phyloP scores from a whole-genome alignment of 2,113 vertebrate genomes.

The Zapornia atra region DNA sequence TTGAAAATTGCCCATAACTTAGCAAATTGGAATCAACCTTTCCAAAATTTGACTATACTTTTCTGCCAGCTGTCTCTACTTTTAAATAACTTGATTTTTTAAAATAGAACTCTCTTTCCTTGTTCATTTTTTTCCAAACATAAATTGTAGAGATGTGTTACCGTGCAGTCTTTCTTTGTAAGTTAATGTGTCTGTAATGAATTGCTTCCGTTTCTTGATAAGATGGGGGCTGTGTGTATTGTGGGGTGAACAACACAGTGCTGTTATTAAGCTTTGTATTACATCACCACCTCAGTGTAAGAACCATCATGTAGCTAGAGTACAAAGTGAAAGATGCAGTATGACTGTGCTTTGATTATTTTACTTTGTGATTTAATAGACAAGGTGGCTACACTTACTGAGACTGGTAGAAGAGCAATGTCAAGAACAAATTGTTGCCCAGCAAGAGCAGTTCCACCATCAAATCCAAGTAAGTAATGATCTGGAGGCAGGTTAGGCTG shows the following conservation, averaged over 20 bases:
- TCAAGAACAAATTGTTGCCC: constrained; percentile 90
- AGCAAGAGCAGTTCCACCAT: constrained; percentile 92
- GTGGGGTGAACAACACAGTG: not conserved
- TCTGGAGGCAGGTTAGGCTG: not conserved
- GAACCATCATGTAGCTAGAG: not conserved
- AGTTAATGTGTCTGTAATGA: not conserved
- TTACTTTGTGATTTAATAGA: constrained; percentile 76
- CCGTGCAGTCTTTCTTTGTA: not conserved
- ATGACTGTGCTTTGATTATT: not conserved
- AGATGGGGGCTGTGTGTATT: not conserved
- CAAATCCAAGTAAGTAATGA: constrained; percentile 86
- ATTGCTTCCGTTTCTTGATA: not conserved
- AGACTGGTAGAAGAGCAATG: constrained; percentile 91
- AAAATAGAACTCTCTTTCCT: not conserved
- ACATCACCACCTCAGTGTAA: not conserved
- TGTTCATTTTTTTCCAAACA: not conserved
- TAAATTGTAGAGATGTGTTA: not conserved
- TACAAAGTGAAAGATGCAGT: not conserved
- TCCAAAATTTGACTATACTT: not conserved
- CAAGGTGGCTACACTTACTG: constrained; percentile 91
- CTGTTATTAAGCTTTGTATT: not conserved
- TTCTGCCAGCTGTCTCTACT: not conserved
- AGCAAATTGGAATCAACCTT: not conserved
- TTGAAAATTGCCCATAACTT: not conserved
- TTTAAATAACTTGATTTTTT: not conserved